Evolutionary conservation across 2,113 vertebrate species (phyloP).

Genomic region (Hippoglossus stenolepis): DNA sequence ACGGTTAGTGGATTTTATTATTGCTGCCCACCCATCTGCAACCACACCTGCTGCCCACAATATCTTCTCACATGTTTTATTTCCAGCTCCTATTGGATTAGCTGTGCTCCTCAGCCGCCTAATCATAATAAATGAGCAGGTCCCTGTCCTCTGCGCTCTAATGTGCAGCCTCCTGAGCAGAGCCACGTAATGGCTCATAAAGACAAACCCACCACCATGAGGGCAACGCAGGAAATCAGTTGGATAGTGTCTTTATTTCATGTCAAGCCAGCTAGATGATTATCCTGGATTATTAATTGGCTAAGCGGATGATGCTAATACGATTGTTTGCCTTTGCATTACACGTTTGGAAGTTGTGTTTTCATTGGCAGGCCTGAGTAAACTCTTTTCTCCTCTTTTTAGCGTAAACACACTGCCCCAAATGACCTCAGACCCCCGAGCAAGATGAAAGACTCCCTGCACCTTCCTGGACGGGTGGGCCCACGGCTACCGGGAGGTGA

Average conservation of each 20-base stretch:
- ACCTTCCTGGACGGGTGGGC: conserved; percentile 63
- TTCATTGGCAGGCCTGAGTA: not conserved
- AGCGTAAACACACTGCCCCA: conserved; percentile 72
- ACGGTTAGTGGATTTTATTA: conserved; percentile 41
- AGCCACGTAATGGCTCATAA: conserved; percentile 4
- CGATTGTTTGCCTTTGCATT: not conserved
- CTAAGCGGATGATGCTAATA: not conserved
- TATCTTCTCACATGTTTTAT: conserved; percentile 32
- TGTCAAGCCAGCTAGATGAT: conserved; percentile 2
- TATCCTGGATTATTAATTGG: not conserved
- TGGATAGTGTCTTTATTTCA: not conserved
- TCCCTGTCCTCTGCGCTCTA: not conserved
- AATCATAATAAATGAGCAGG: conserved; percentile 37
- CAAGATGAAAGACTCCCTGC: conserved; percentile 74
- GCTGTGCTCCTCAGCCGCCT: conserved; percentile 19
- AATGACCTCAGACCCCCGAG: conserved; percentile 66
- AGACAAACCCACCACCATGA: not conserved
- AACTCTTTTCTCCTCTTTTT: conserved; percentile 1
- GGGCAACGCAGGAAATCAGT: conserved; percentile 5
- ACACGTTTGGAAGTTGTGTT: not conserved
- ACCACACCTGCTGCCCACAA: conserved; percentile 36
- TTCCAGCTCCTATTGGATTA: conserved; percentile 22
- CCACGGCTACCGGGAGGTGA: conserved; percentile 70
- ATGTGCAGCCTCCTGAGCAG: conserved; percentile 17
- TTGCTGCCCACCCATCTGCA: not conserved